Percentiles rank a stretch among this genome's conserved stretches.
Evolutionary conservation across 37 sponge, comb jelly and placozoan genomes (phyloP).

Genomic region (Dysidea cf. avara): DNA sequence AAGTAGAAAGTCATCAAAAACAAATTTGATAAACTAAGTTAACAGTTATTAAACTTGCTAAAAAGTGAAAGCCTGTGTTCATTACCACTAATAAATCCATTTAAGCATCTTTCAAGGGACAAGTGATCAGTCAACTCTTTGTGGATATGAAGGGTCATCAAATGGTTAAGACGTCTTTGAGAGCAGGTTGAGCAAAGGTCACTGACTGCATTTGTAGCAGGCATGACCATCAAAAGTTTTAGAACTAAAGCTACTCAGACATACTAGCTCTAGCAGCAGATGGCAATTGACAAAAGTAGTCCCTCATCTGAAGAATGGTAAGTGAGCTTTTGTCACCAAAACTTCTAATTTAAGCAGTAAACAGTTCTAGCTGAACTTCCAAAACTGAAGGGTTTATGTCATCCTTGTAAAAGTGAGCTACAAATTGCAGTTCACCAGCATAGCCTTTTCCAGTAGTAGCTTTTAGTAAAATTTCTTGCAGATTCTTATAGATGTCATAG

Average conservation of each 20-base stretch:
- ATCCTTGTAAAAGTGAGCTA: constrained; percentile 17
- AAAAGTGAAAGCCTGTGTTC: constrained; percentile 33
- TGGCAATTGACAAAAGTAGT: constrained; percentile 16
- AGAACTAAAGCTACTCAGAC: constrained; percentile 44
- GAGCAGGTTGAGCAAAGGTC: constrained; percentile 45
- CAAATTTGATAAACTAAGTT: too few relatives aligned
- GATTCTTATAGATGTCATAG: constrained; percentile 4
- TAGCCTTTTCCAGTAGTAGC: constrained; percentile 15
- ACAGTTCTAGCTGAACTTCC: constrained; percentile 24
- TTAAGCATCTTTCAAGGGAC: constrained; percentile 5
- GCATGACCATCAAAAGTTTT: constrained; percentile 53
- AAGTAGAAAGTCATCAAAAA: too few relatives aligned
- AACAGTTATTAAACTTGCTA: too few relatives aligned
- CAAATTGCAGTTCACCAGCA: constrained; percentile 8
- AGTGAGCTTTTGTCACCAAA: too few relatives aligned
- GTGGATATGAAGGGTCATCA: constrained; percentile 58
- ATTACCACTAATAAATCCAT: constrained; percentile 25
- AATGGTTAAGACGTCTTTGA: constrained; percentile 46
- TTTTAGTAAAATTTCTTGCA: constrained; percentile 28
- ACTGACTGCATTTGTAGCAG: constrained; percentile 50
- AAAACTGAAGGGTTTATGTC: constrained; percentile 5
- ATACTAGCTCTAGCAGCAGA: constrained; percentile 19
- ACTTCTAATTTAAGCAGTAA: constrained; percentile 5
- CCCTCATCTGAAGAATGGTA: constrained; percentile 11
- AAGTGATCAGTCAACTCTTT: constrained; percentile 12